Evolutionary conservation across 1,140 invertebrate species (phyloP), one percentile per base, ranked within the genome.

Genomic region (Cheumatopsyche charites): DNA sequence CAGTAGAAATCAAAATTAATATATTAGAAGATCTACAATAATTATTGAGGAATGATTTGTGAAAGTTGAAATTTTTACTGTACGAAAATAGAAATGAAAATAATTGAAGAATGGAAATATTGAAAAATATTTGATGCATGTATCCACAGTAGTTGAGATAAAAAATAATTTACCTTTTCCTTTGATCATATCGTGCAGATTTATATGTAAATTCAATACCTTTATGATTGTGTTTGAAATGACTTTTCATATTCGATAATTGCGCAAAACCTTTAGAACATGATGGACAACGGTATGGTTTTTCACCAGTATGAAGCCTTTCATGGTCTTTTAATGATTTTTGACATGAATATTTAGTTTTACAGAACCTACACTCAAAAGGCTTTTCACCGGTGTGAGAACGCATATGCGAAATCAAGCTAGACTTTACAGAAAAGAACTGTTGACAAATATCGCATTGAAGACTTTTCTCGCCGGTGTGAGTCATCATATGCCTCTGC

Each of bases 221-320:
- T 49, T 76, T 76, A 42, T 76, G 74, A 43, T 76, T 76, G 58
- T 76, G 67, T 61, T 47, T 62, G 49, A 76, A 73, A 61, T 76
- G 74, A 45, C 74, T 76, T 58, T 76, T 76, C 74, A 76, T 76
- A 17, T 76, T 80, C n/a, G 75, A 77, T 42, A 78, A 78, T 43
- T 80, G 79, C 0, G 78, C 77, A 21, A 86, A 85, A 29, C 78
- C 80, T 76, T 86, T 86, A 12, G 78, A 80, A 77, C 86, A 87
- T 19, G 81, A 75, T 49, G 82, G 79, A 72, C 85, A 86, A 55
- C 75, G 84, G 78, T 79, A 88, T 75, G 81, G 88, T 79, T 82
- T 87, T 70, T 86, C 84, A n/a, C 84, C 85, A 6, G 84, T 86
- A 72, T 84, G 82, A 17, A 78, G 79, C 41, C 77, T 73, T 71